phyloP scores from a whole-genome alignment of 2,888 invertebrate species.

The Drosophila differens region DNA sequence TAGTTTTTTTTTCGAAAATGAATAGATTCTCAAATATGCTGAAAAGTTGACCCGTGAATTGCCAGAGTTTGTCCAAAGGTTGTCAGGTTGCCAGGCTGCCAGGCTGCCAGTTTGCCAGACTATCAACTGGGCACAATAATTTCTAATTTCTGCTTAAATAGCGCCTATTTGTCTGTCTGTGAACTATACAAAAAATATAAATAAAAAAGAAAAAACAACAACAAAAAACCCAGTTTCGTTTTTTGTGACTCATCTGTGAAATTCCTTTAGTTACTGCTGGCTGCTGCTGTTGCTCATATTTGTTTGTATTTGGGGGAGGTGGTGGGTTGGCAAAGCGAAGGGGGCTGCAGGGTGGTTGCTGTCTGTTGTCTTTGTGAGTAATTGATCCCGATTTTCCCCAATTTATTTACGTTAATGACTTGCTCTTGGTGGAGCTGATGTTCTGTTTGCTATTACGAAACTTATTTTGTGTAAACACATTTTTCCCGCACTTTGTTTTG shows the following conservation, averaged over 20 bases:
- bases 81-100: not conserved
- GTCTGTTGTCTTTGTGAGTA: slow-evolving; percentile 18
- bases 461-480: slow-evolving; percentile 27
- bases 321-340: not conserved
- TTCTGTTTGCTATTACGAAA: slow-evolving; percentile 30
- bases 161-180: slow-evolving; percentile 25
- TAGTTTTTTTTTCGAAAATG: not conserved
- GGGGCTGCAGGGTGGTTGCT: not conserved
- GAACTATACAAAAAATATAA: not conserved
- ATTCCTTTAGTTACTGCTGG: slow-evolving; percentile 5
- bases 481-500: slow-evolving; percentile 1
- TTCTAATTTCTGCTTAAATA: not conserved
- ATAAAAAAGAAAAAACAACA: not conserved
- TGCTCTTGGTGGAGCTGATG: slow-evolving; percentile 9
- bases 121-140: not conserved
- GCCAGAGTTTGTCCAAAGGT: not conserved
- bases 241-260: slow-evolving; percentile 23
- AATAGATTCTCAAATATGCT: slow-evolving; percentile 1
- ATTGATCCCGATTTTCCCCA: slow-evolving; percentile 37
- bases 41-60: not conserved
- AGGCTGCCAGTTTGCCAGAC: not conserved
- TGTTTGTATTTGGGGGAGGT: not conserved
- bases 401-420: slow-evolving; percentile 35
- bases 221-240: not conserved
- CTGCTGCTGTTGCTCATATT: not conserved